These are phyloP conservation scores for Stenodera caucasica DNA, from an alignment of 2,888 invertebrate genomes.

Conservation along the genomic window DNA sequence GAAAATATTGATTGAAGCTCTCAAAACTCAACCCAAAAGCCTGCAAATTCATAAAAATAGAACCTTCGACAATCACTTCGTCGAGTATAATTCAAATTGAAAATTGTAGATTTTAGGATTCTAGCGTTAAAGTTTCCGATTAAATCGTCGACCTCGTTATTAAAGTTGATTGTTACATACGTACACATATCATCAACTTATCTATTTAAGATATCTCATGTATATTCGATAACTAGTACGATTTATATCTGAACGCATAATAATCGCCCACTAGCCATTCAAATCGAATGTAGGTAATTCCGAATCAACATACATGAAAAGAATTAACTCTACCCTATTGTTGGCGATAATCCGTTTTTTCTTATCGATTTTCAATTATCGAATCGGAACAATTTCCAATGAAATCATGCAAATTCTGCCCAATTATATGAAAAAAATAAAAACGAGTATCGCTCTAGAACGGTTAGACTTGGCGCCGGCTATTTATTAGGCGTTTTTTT, in stretches of 20 bases:
- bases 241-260: constrained; percentile 3
- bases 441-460: constrained; percentile 17
- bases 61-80: too few species aligned
- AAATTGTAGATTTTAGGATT: too few species aligned
- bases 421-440: too few species aligned
- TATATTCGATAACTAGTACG: constrained; percentile 2
- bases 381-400: not conserved
- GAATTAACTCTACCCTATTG: too few species aligned
- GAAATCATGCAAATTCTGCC: not conserved
- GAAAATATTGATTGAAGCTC: too few species aligned
- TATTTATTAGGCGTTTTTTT: constrained; percentile 16
- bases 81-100: too few species aligned
- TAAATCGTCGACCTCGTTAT: not conserved
- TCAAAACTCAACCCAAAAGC: too few species aligned
- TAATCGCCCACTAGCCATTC: constrained; percentile 4
- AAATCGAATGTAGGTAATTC: constrained; percentile 2
- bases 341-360: too few species aligned
- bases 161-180: not conserved
- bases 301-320: constrained; percentile 2
- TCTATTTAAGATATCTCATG: not conserved
- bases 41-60: too few species aligned
- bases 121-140: too few species aligned
- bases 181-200: not conserved
- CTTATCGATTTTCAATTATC: not conserved
- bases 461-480: constrained; percentile 24